Evolutionary conservation across 2,113 vertebrate species (phyloP), one percentile per base, ranked within the genome.

Genomic region (Bos javanicus): DNA sequence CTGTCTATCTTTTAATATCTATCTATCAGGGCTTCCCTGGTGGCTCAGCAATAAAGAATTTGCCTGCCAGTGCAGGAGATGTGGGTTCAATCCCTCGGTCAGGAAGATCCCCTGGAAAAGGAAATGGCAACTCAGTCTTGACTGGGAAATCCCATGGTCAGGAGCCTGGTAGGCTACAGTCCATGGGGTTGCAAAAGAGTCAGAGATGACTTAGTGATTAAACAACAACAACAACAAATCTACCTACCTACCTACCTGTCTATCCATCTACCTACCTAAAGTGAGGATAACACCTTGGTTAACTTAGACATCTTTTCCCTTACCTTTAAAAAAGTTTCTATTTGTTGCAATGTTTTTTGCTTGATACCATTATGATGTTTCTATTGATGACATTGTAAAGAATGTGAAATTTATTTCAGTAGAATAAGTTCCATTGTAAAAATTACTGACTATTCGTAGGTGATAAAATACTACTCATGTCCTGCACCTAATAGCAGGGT

Each of bases 331-430:
- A 43, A 59, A 28, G 30, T 19, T 46, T 57, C 64, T 67, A 30
- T 26, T 48, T 88, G 43, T 89, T 56, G 33, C 81, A 94, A 74
- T 43, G 26, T 54, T 87, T 82, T 95, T 25, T 25, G 23, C 81
- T 96, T 86, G 78, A 64, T 81, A 96, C n/a, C 64, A 90, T 56
- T 94, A 56, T 74, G 48, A 52, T 94, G 33, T 71, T 97, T 90
- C 56, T 85, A 87, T 92, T 62, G 78, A 87, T 91, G 60, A 56
- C 30, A n/a, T 97, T 71, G 76, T 46, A 46, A 87, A 87, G 78
- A 64, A 50, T 36, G n/a, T 56, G 43, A 60, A 59, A 60, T 97
- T 96, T 89, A 62, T 89, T 87, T 83, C 17, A 74, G 39, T 50
- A 83, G 43, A 91, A 14, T 90, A 92, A 95, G 28, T 60, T 48